Evolutionary conservation across 1,140 invertebrate genomes (phyloP).

Genomic region (Palaemon carinicauda): DNA sequence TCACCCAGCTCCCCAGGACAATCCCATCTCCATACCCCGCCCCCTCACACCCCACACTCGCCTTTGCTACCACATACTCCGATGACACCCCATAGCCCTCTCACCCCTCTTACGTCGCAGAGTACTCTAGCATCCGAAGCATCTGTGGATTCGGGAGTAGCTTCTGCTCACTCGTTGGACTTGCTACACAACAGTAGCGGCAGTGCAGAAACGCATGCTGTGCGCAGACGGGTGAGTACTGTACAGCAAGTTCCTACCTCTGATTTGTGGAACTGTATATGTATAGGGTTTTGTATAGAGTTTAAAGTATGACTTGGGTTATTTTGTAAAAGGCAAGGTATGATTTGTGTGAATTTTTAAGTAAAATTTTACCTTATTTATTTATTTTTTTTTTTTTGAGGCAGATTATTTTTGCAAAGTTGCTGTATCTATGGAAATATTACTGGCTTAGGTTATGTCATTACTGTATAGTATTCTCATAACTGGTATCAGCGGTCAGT

Average conservation of each 20-base stretch:
- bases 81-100: slow-evolving; percentile 41
- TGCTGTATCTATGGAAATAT: too few species aligned
- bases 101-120: slow-evolving; percentile 46
- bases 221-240: slow-evolving; percentile 39
- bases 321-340: too few species aligned
- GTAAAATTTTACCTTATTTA: too few species aligned
- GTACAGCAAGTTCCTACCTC: not conserved
- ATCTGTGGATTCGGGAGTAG: slow-evolving; percentile 43
- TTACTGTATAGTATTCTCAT: too few species aligned
- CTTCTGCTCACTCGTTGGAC: slow-evolving; percentile 44
- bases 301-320: too few species aligned
- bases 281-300: too few species aligned
- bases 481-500: too few species aligned
- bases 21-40: slow-evolving; percentile 18
- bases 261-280: too few species aligned
- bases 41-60: slow-evolving; percentile 14
- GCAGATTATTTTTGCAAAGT: too few species aligned
- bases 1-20: slow-evolving; percentile 38
- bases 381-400: too few species aligned
- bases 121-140: slow-evolving; percentile 45
- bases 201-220: slow-evolving; percentile 43
- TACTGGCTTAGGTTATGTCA: too few species aligned
- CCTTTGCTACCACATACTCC: slow-evolving; percentile 35
- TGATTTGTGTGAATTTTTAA: too few species aligned
- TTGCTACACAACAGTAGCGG: slow-evolving; percentile 41